Evolutionary conservation across 1,140 invertebrate genomes (phyloP).

Genomic region (Limonius californicus): DNA sequence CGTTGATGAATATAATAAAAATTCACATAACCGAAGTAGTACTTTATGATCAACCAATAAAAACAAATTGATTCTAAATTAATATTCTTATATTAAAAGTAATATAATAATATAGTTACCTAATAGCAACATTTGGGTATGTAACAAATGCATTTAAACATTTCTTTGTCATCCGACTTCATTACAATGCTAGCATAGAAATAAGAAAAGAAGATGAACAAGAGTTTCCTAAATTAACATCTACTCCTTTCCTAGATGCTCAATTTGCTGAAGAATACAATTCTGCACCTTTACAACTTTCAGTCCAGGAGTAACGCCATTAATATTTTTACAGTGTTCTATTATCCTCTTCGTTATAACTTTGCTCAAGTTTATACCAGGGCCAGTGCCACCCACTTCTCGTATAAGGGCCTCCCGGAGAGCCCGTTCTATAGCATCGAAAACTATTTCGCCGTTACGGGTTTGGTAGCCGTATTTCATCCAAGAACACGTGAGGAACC

Average conservation of each 20-base stretch:
- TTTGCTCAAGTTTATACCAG: slow-evolving; percentile 3
- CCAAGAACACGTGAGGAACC: neutral
- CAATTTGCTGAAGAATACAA: neutral
- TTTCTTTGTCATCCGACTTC: too few relatives aligned
- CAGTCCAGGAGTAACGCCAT: neutral
- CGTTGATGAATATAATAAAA: too few relatives aligned
- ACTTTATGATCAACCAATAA: too few relatives aligned
- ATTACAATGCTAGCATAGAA: too few relatives aligned
- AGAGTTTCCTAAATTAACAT: neutral
- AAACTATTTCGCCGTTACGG: neutral
- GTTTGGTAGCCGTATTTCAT: neutral
- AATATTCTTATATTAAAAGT: too few relatives aligned
- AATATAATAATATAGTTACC: too few relatives aligned
- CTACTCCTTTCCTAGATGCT: neutral
- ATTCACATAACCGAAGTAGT: too few relatives aligned
- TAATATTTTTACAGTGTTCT: neutral
- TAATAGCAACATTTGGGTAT: too few relatives aligned
- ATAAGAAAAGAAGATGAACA: neutral
- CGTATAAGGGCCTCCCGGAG: neutral
- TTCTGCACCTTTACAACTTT: neutral
- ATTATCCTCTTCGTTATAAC: neutral
- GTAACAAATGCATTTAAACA: too few relatives aligned
- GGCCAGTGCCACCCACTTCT: neutral
- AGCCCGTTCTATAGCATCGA: neutral
- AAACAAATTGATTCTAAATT: too few relatives aligned